Percentiles rank a stretch among this genome's conserved stretches.
phyloP scores from a whole-genome alignment of 2,113 vertebrate species.

The Diglossa brunneiventris region DNA sequence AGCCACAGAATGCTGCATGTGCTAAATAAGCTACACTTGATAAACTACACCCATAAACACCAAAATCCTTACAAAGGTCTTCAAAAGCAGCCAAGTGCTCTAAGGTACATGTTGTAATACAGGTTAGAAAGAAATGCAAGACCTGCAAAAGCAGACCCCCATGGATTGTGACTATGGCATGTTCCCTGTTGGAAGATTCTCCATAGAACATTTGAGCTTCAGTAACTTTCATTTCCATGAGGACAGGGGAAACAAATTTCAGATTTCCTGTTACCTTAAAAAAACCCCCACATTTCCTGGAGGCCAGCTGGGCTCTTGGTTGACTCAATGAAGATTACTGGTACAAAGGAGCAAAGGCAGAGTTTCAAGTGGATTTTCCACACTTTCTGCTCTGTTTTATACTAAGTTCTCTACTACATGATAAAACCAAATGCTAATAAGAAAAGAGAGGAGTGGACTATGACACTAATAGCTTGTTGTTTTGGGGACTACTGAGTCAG shows the following conservation, averaged over 20 bases:
- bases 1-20: background rate
- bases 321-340: background rate
- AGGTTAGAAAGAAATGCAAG: background rate
- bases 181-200: background rate
- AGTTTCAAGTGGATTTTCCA: background rate
- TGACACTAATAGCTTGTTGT: background rate
- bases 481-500: background rate
- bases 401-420: background rate
- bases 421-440: background rate
- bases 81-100: background rate
- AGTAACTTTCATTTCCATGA: background rate
- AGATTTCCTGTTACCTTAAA: background rate
- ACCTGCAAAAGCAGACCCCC: background rate
- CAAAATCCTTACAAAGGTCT: background rate
- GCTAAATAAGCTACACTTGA: background rate
- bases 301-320: background rate
- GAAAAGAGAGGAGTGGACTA: background rate
- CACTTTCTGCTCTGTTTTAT: background rate
- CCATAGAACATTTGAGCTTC: background rate
- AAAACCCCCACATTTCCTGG: background rate
- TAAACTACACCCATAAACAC: background rate
- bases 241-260: background rate
- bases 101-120: background rate
- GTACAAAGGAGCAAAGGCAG: background rate
- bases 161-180: fast-evolving